Evolutionary conservation across 1,140 invertebrate species (phyloP), one percentile per base, ranked within the genome.

Genomic region (Drosophila ohnishii): DNA sequence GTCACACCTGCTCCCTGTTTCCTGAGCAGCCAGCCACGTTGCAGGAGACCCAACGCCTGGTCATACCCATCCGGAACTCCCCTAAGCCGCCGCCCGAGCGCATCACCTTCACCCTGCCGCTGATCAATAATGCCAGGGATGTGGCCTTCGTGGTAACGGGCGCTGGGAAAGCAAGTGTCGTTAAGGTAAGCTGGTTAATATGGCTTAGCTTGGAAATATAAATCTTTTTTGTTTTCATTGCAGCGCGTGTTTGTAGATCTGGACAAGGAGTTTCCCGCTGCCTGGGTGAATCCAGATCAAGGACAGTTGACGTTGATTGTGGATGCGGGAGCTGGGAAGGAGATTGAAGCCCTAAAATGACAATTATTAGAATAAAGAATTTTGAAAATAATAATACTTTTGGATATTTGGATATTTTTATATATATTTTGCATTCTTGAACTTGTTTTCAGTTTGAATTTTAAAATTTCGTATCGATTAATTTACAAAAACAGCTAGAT

Each of bases 1-100:
- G 99, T 1, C 99, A 99, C 91, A 99, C 98, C 1, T 99, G 98
- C 84, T 99, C 98, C 1, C 92, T 99, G 10, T 99, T 99, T 92
- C 99, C 99, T 1, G 94, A 94, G 37, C 97, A 99, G 92, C 64
- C 73, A 0, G 91, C 92, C 7, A 89, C 96, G 6, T 91, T 97
- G 0, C 88, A 95, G 3, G 96, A 96, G 83, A 93, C 85, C 0
- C 84, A 94, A 5, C 96, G 55, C 16, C 44, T 97, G 94, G 95
- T 99, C 5, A 96, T 96, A 30, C 92, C 95, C 2, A 97, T 99
- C 53, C 94, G 93, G 2, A 96, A 99, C 92, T 99, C 98, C 1
- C 99, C 99, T 0, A 99, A 99, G 92, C 98, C 97, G 59, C 99
- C 99, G 5, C 96, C 97, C 9, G 93, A 93, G 50, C 94, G 99